phyloP scores from a whole-genome alignment of 2,797 vertebrate genomes.

The Champsocephalus esox region DNA sequence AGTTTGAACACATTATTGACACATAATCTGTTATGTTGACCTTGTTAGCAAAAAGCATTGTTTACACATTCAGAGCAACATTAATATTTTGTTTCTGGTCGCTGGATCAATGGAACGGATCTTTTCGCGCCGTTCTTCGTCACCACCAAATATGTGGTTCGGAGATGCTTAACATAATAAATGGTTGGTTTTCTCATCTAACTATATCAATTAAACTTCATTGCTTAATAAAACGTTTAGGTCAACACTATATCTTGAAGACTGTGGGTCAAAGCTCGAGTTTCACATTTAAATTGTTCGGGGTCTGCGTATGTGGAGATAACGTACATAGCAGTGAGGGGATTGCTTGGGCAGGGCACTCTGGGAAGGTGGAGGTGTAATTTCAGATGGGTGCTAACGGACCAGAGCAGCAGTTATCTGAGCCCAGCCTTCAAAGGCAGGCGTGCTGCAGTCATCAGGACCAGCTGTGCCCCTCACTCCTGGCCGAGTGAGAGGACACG shows the following conservation, averaged over 20 bases:
- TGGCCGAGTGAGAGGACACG: conserved; percentile 42
- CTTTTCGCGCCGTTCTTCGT: conserved; percentile 2
- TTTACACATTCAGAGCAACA: not conserved
- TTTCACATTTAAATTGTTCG: conserved; percentile 26
- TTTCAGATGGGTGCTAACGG: conserved; percentile 74
- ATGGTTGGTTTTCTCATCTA: not conserved
- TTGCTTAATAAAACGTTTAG: not conserved
- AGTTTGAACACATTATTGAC: too few relatives aligned
- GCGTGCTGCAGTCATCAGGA: conserved; percentile 64
- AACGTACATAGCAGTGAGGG: conserved; percentile 14
- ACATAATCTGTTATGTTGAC: not conserved
- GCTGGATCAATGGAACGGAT: not conserved
- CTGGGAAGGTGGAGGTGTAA: conserved; percentile 77
- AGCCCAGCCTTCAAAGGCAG: conserved; percentile 68
- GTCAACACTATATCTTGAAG: not conserved
- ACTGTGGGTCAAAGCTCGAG: not conserved
- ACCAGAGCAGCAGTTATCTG: conserved; percentile 75
- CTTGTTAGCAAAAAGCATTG: not conserved
- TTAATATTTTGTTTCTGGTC: not conserved
- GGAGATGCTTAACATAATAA: not conserved
- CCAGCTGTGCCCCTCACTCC: conserved; percentile 81
- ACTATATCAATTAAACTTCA: not conserved
- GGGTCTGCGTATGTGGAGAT: conserved; percentile 24
- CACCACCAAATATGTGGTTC: not conserved
- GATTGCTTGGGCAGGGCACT: conserved; percentile 37